Base-by-base conservation (phyloP, 30 jellyfish, hydroid and myxozoan genomes). In the Cassiopea xamachana region DNA sequence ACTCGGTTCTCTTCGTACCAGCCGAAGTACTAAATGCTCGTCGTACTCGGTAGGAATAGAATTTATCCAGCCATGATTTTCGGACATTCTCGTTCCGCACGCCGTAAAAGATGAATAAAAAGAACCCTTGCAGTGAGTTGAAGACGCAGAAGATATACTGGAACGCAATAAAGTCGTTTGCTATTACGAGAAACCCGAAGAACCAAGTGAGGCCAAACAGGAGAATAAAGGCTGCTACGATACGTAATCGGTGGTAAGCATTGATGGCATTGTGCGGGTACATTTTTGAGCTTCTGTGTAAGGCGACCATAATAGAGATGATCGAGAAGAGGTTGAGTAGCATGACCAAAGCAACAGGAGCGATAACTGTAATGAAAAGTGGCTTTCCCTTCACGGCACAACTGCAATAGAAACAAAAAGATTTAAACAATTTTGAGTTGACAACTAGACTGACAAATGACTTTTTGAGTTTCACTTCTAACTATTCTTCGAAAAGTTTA, bases 181-280 rank as follows among this genome's bases (percentile, higher is more conserved):
- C 86, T 15, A 90, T 75, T 7, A 94, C 97, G 47, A 94, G 83
- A 73, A 94, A 86, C 27, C 98, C 98, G 70, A 94, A 94, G 19
- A 90, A 14, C 98, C 98, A 94, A 2, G 98, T 90, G 51, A 94
- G 82, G 75, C 98, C 94, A 86, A 94, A 94, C 44, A 94, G 92
- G 64, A 94, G 88, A 50, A 90, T 83, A 80, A 94, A 94, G 1
- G 98, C 96, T 9, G 84, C 95, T 17, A 94, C 81, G 83, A 94
- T 94, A 16, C 98, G 93, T 51, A 87, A 60, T 45, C 98, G 93
- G 74, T 88, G 97, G 48, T 76, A 62, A 46, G 87, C 71, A 49
- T 81, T 80, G 44, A 94, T 75, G 19, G 96, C 90, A 73, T 89
- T 74, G 88, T 93, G 94, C 3, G 98, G 87, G 75, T 94, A 94